These are phyloP conservation scores for Drosophila sechellia DNA, from an alignment of 1,140 invertebrate species.

Conservation along the genomic window DNA sequence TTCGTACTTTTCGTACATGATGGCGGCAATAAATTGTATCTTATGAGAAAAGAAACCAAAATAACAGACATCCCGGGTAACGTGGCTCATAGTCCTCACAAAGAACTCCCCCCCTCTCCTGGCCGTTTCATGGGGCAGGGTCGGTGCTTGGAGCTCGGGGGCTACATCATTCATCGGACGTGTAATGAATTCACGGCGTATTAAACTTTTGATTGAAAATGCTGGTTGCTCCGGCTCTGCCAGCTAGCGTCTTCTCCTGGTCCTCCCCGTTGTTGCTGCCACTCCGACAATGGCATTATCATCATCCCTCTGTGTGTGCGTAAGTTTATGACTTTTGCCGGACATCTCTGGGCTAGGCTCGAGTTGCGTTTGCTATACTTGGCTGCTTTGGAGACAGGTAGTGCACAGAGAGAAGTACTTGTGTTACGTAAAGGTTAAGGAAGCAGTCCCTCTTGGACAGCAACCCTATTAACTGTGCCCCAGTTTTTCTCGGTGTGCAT, in stretches of 20 bases:
- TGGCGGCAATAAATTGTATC: conserved; percentile 80
- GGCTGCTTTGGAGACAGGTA: conserved; percentile 9
- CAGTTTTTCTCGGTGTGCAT: not conserved
- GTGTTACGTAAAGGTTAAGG: no score
- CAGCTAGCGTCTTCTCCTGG: not conserved
- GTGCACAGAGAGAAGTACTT: not conserved
- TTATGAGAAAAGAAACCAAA: conserved; percentile 70
- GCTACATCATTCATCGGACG: conserved; percentile 50
- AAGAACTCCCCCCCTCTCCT: not conserved
- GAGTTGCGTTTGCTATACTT: conserved; percentile 18
- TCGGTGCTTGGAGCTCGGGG: not conserved
- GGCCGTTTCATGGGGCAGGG: no score
- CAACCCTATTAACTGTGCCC: no score
- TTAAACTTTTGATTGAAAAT: conserved; percentile 72
- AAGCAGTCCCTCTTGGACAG: no score
- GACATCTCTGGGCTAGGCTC: conserved; percentile 29
- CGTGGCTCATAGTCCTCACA: conserved; percentile 1
- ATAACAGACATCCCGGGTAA: conserved; percentile 57
- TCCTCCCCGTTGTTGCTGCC: conserved; percentile 2
- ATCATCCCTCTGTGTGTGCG: conserved; percentile 14
- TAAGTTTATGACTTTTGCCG: conserved; percentile 36
- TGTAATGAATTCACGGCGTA: conserved; percentile 69
- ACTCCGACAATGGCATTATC: conserved; percentile 34
- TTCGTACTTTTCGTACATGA: conserved; percentile 57
- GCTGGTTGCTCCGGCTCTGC: conserved; percentile 27